Evolutionary conservation across 2,113 vertebrate species (phyloP), one percentile per base, ranked within the genome.

Genomic region (Campylorhamphus procurvoides): DNA sequence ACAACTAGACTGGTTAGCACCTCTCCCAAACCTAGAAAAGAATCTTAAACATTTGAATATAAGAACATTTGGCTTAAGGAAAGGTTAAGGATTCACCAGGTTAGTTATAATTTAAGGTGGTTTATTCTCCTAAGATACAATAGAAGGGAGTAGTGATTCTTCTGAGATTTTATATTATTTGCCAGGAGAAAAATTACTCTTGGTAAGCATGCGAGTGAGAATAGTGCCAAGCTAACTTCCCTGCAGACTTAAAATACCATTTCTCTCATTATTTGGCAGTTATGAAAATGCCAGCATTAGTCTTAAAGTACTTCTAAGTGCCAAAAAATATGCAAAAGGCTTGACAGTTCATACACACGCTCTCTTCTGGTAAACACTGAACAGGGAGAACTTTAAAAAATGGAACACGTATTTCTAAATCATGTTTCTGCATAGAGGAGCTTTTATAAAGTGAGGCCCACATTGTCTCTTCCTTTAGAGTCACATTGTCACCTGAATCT

Each of bases 311-410:
- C 18, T 68, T 87, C 29, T 39, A 84, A 89, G 73, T 86, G 91
- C 63, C 79, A 73, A 90, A 87, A 73, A 69, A 31, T 64, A 75
- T 39, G 42, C 66, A 55, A 75, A 68, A 72, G 59, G 2, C 59
- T 77, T 95, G 68, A 76, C 82, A 94, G 44, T 47, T 83, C 29
- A 31, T 62, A 47, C 24, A 74, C 11, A 19, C 8, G 3, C 29
- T 50, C 29, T 94, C 74, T 87, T 90, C 55, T 87, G 79, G 42
- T 85, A 93, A 94, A 79, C 78, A 69, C 24, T 84, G 69, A 85
- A 67, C 40, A 73, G 50, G 73, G 46, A 73, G 67, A 83, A 69
- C 42, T 87, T 91, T 27, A 35, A 59, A 81, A 94, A 84, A 44
- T 39, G 16, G 31, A 75, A 31, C 23, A 5, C 6, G 42, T 84